These are phyloP conservation scores for Tamias sibiricus DNA, from an alignment of 2,113 vertebrate species.

Conservation along the genomic window DNA sequence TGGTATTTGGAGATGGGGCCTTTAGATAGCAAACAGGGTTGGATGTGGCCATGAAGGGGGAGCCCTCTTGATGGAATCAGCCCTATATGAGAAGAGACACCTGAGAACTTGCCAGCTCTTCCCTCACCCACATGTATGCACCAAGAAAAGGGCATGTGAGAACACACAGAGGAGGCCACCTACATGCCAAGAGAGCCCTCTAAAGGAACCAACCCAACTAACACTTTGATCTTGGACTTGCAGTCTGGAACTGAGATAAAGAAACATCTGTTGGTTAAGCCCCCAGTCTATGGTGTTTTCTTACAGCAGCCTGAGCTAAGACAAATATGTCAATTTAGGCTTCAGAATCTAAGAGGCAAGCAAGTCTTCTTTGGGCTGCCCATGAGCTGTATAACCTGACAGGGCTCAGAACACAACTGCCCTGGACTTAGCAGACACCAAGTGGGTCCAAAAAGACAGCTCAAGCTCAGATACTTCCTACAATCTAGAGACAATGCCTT, in stretches of 20 bases:
- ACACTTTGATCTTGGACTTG: not conserved
- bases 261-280: too few species aligned
- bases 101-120: accelerated
- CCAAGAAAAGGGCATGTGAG: not conserved
- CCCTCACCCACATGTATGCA: not conserved
- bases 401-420: not conserved
- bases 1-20: not conserved
- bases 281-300: not conserved
- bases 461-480: not conserved
- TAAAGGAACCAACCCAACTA: accelerated
- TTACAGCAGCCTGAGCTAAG: not conserved
- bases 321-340: not conserved
- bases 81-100: not conserved
- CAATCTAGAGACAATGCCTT: not conserved
- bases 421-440: not conserved
- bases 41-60: not conserved
- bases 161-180: accelerated
- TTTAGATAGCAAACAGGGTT: not conserved
- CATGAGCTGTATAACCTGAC: not conserved
- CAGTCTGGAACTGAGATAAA: not conserved
- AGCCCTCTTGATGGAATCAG: too few species aligned
- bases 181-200: not conserved
- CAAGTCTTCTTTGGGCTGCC: not conserved
- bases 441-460: accelerated
- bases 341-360: not conserved